These are phyloP conservation scores for Rhagoletis pomonella DNA, from an alignment of 1,140 invertebrate genomes.

Conservation along the genomic window DNA sequence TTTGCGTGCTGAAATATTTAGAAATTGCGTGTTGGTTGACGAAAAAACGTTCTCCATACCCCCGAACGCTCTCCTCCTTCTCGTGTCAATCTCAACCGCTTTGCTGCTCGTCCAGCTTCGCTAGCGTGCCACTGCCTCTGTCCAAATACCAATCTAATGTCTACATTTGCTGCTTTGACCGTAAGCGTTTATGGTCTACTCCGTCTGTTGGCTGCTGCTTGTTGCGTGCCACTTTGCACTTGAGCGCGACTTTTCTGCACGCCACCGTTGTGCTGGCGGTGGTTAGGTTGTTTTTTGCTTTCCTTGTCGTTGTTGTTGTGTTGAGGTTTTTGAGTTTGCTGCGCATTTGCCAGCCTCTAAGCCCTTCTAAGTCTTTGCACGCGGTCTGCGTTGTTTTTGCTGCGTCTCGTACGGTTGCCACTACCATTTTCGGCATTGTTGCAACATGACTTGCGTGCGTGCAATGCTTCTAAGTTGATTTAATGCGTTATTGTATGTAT, in stretches of 20 bases:
- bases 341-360: background rate
- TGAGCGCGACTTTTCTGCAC: background rate
- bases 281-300: background rate
- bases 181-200: background rate
- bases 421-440: conserved; percentile 45
- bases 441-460: conserved; percentile 49
- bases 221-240: conserved; percentile 49
- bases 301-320: background rate
- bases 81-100: background rate
- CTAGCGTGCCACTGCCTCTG: background rate
- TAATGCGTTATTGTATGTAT: conserved; percentile 21
- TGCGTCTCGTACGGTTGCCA: background rate
- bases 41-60: background rate
- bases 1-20: background rate
- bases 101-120: background rate
- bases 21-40: conserved; percentile 7
- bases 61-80: background rate
- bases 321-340: too few relatives aligned
- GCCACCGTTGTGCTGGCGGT: background rate
- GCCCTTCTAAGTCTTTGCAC: conserved; percentile 3
- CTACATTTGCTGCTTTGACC: conserved; percentile 24
- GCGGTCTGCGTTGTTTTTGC: too few relatives aligned
- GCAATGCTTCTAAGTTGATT: conserved; percentile 32
- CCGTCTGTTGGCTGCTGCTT: background rate
- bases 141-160: conserved; percentile 46